Conservation (phyloP, 2,797 vertebrate species). For the Melanotaenia boesemani region DNA sequence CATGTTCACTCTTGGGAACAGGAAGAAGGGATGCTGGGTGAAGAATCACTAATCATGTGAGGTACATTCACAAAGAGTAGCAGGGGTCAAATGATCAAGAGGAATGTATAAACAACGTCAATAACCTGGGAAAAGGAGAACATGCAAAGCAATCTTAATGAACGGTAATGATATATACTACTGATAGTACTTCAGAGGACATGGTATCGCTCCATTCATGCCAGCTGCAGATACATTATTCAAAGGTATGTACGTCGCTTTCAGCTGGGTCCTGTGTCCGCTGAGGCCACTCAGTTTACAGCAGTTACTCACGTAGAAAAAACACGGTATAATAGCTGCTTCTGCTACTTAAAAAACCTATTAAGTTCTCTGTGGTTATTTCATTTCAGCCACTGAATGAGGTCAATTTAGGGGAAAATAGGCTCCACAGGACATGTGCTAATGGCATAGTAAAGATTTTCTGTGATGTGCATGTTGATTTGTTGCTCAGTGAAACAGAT, state of each 20-base stretch:
- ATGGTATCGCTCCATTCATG: constrained; percentile 51
- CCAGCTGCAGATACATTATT: constrained; percentile 73
- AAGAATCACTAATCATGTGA: neutral
- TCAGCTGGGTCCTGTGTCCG: constrained; percentile 72
- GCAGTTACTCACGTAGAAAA: constrained; percentile 1
- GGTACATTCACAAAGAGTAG: neutral
- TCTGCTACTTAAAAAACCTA: neutral
- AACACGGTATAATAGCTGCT: no score
- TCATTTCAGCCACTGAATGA: constrained; percentile 8
- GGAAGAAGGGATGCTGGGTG: neutral
- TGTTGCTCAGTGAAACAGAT: no score
- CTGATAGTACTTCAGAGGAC: constrained; percentile 64
- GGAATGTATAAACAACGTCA: neutral
- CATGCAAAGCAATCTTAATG: neutral
- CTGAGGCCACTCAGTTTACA: constrained; percentile 53
- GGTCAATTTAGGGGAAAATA: constrained; percentile 11
- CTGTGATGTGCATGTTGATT: no score
- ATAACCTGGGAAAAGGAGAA: no score
- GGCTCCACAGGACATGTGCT: constrained; percentile 2
- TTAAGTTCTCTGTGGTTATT: neutral
- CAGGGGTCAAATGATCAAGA: constrained; percentile 20
- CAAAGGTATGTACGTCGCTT: constrained; percentile 66
- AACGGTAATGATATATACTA: constrained; percentile 62
- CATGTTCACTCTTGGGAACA: neutral
- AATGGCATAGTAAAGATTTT: constrained; percentile 19